Evolutionary conservation across 92 coral and sea anemone genomes (phyloP).

Genomic region (Zoanthus sansibaricus): DNA sequence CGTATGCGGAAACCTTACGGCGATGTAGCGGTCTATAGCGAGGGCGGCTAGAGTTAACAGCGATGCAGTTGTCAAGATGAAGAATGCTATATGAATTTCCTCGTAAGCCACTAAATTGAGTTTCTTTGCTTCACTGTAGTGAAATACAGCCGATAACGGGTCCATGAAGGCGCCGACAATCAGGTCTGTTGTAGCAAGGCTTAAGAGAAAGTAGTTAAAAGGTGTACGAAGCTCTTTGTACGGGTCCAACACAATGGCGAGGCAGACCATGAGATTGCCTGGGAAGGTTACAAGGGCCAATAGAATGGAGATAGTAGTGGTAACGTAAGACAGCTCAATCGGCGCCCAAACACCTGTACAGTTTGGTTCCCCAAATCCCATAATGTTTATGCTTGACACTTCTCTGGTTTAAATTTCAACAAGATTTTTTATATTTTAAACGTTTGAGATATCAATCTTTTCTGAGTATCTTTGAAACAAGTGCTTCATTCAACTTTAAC

Average conservation of each 20-base stretch:
- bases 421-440: background rate
- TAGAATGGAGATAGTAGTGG: constrained; percentile 70
- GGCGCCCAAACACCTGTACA: constrained; percentile 66
- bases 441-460: background rate
- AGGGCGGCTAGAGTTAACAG: constrained; percentile 79
- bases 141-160: constrained; percentile 79
- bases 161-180: constrained; percentile 84
- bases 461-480: too few species aligned
- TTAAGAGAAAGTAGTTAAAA: constrained; percentile 78
- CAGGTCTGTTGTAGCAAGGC: constrained; percentile 86
- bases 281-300: constrained; percentile 78
- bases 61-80: constrained; percentile 85
- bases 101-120: constrained; percentile 63
- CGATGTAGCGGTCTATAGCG: constrained; percentile 83
- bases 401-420: background rate
- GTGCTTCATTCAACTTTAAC: too few species aligned
- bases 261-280: constrained; percentile 85
- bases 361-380: constrained; percentile 43
- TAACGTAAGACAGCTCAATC: constrained; percentile 69
- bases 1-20: constrained; percentile 72
- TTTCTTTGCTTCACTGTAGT: constrained; percentile 74
- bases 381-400: background rate
- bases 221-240: constrained; percentile 84
- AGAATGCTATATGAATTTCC: constrained; percentile 72
- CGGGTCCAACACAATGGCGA: constrained; percentile 85